Evolutionary conservation across 1,140 invertebrate genomes (phyloP), one percentile per base, ranked within the genome.

Genomic region (Coenobita brevimanus): DNA sequence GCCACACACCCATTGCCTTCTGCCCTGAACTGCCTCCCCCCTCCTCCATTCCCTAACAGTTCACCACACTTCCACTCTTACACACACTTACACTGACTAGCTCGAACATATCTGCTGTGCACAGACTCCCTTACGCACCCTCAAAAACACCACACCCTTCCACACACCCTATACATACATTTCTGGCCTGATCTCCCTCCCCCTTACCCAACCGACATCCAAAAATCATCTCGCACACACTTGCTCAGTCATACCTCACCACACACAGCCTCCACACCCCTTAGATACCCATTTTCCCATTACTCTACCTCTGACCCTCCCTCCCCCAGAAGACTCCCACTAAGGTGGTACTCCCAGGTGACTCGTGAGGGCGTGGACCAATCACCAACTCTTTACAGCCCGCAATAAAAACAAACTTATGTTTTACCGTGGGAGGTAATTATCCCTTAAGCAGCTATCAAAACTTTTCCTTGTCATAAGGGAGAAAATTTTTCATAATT

Each of bases 331-430:
- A 24, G 8, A n/a, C 8, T 69, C 24, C 21, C 10, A 24, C 21
- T 24, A 69, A 24, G 30, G 6, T 30, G 30, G 10, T 21, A 24
- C 73, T 76, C 43, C 73, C 36, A 41, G 36, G 73, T 33, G 36
- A 21, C 10, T 76, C 38, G 36, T n/a, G 54, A 41, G 73, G 36
- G 73, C 24, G 73, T 76, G 73, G 36, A 6, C 43, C 2, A 13
- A 50, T 76, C 13, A 67, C 62, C 27, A 30, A 73, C 24, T n/a
- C 75, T 78, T 80, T 62, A 80, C 78, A 21, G 54, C 78, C 27
- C 30, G 78, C 54, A 80, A 82, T 69, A 82, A 82, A 81, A 67
- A 67, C 60, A 24, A 69, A 36, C 79, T 13, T n/a, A 67, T 69
- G 33, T 43, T 15, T 43, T 13, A 3, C 64, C 21, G 17, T 15